A percentile compares a stretch with the other conserved stretches of the same genome.
Evolutionary conservation across 2,797 vertebrate genomes (phyloP).

Genomic region (Sphenopsis melanotis): DNA sequence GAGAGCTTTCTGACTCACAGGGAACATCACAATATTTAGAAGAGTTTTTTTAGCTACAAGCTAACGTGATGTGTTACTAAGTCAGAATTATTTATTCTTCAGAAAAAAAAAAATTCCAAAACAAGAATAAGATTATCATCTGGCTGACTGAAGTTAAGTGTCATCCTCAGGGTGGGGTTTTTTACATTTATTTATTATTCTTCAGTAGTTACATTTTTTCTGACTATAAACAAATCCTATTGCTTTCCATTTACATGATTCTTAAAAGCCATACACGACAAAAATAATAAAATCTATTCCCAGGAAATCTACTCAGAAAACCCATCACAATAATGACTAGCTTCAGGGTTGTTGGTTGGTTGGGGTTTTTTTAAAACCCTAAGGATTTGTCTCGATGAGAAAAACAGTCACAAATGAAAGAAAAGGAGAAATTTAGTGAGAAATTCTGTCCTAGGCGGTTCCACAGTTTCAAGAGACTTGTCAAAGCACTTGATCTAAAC

Average conservation of each 20-base stretch:
- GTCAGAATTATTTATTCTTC: not conserved
- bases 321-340: not conserved
- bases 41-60: not conserved
- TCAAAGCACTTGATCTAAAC: not conserved
- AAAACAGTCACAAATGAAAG: not conserved
- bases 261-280: not conserved
- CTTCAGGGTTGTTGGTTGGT: not conserved
- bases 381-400: not conserved
- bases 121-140: not conserved
- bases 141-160: not conserved
- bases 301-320: not conserved
- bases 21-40: not conserved
- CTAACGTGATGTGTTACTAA: not conserved
- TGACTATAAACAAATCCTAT: not conserved
- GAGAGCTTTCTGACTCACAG: not conserved
- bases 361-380: accelerated
- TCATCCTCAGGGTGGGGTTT: not conserved
- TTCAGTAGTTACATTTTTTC: not conserved
- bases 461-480: not conserved
- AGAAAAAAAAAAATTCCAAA: not conserved
- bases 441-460: not conserved
- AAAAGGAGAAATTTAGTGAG: not conserved
- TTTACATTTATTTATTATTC: not conserved
- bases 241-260: not conserved
- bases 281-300: not conserved